phyloP scores from a whole-genome alignment of 2,888 invertebrate genomes.

The Camptogramma bilineatum region DNA sequence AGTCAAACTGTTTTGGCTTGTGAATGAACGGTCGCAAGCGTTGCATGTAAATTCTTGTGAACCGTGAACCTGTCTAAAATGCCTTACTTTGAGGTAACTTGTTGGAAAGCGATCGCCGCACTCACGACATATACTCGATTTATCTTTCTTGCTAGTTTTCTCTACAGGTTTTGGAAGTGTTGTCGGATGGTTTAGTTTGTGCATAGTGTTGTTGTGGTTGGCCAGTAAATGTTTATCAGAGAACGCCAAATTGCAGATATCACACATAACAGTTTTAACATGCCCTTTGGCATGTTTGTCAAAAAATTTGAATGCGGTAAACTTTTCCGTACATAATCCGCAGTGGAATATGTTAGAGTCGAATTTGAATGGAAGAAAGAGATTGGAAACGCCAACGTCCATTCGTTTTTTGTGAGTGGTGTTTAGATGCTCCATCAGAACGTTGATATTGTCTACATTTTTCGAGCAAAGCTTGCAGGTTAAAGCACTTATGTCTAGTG shows the following conservation, averaged over 20 bases:
- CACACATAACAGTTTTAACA: constrained; percentile 53
- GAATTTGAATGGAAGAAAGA: constrained; percentile 56
- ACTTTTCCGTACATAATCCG: constrained; percentile 48
- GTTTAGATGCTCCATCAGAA: constrained; percentile 31
- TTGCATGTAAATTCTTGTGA: constrained; percentile 52
- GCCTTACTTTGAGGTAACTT: constrained; percentile 50
- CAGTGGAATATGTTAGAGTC: constrained; percentile 48
- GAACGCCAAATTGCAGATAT: constrained; percentile 53
- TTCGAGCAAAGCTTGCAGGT: no score
- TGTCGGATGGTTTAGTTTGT: not conserved
- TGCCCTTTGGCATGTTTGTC: constrained; percentile 57
- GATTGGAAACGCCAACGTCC: constrained; percentile 42
- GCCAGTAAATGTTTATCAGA: no score
- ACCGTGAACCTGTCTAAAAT: constrained; percentile 55
- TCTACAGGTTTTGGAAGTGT: not conserved
- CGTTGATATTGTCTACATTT: constrained; percentile 16
- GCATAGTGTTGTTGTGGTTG: not conserved
- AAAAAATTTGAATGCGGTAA: constrained; percentile 51
- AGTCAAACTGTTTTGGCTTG: constrained; percentile 45
- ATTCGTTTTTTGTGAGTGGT: constrained; percentile 30
- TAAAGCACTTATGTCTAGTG: constrained; percentile 36
- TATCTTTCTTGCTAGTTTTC: not conserved
- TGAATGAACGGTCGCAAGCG: constrained; percentile 60
- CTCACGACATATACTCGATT: constrained; percentile 32
- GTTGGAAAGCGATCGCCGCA: constrained; percentile 58